A percentile compares a stretch with the other conserved stretches of the same genome.
phyloP scores from a whole-genome alignment of 2,113 vertebrate genomes.

The Echinops telfairi region DNA sequence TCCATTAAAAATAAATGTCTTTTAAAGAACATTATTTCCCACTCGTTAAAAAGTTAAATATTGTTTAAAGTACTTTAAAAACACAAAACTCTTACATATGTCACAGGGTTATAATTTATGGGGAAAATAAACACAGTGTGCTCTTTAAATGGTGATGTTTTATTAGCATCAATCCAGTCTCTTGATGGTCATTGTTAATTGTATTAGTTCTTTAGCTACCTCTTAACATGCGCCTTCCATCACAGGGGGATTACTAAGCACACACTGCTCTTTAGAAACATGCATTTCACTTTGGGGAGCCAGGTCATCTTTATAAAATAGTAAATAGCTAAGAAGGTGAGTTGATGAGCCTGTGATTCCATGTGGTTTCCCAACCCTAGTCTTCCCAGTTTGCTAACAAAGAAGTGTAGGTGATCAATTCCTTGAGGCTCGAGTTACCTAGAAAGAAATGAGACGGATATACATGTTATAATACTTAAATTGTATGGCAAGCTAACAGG shows the following conservation, averaged over 20 bases:
- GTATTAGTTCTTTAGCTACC: not conserved
- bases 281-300: not conserved
- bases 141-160: conserved; percentile 64
- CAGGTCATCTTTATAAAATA: not conserved
- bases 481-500: not conserved
- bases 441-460: not conserved
- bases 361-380: not conserved
- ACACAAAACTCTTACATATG: conserved; percentile 73
- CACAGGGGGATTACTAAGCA: not conserved
- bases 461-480: not conserved
- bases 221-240: not conserved
- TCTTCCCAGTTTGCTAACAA: not conserved
- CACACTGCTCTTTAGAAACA: not conserved
- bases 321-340: not conserved
- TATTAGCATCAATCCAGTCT: not conserved
- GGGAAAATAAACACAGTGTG: conserved; percentile 82
- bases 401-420: not conserved
- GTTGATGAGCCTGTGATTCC: not conserved
- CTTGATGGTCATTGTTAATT: conserved; percentile 11
- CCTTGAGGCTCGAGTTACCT: not conserved
- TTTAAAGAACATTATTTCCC: conserved; percentile 71
- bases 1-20: conserved; percentile 83
- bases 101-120: conserved; percentile 78
- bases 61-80: conserved; percentile 86
- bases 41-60: conserved; percentile 84